Conservation (phyloP, 2,888 invertebrate species). For the Prosapia bicincta region DNA sequence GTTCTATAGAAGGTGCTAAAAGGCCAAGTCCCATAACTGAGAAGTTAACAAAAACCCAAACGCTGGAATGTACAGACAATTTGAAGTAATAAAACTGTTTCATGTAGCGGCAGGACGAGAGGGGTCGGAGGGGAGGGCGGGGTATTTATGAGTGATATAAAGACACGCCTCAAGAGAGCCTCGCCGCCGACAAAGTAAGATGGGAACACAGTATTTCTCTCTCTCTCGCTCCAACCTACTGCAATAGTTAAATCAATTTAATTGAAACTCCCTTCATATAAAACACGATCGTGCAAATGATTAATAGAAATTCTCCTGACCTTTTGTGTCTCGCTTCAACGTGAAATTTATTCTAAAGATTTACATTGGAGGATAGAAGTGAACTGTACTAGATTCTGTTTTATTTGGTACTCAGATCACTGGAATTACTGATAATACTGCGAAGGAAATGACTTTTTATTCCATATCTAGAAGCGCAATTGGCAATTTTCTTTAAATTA, state of each 20-base stretch:
- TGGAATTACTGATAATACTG: too few relatives aligned
- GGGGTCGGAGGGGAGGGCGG: neutral
- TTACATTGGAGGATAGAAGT: too few relatives aligned
- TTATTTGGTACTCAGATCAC: too few relatives aligned
- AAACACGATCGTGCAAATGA: neutral
- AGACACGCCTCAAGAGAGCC: slow-evolving; percentile 12
- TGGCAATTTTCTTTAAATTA: too few relatives aligned
- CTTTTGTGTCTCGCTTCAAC: neutral
- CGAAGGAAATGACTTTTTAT: too few relatives aligned
- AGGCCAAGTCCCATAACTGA: neutral
- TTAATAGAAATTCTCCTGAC: neutral
- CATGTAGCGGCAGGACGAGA: too few relatives aligned
- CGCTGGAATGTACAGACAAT: neutral
- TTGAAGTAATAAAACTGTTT: neutral
- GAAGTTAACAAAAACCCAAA: neutral
- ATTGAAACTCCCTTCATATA: neutral
- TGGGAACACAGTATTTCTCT: neutral
- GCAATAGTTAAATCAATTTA: neutral
- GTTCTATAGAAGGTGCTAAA: neutral
- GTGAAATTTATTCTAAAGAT: too few relatives aligned
- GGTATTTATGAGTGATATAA: slow-evolving; percentile 14
- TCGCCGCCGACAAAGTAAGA: slow-evolving; percentile 12
- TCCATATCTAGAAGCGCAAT: too few relatives aligned
- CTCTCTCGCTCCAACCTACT: slow-evolving; percentile 4
- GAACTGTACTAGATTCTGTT: too few relatives aligned